Percentiles rank a stretch among this genome's conserved stretches.
phyloP scores from a whole-genome alignment of 2,888 invertebrate genomes.

The Agrotis exclamationis region DNA sequence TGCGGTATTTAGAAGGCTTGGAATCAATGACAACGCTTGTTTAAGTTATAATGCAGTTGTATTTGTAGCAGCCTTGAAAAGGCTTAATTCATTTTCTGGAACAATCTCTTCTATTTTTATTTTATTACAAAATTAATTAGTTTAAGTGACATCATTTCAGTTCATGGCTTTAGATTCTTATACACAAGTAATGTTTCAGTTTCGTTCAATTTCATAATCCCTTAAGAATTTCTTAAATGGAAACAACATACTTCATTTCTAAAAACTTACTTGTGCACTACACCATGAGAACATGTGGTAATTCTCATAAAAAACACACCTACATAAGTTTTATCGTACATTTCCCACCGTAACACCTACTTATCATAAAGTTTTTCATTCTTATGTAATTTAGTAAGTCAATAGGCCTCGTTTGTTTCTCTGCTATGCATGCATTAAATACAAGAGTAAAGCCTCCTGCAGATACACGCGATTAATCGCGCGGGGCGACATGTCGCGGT shows the following conservation, averaged over 20 bases:
- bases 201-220: neutral
- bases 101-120: no score
- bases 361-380: constrained; percentile 46
- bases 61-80: neutral
- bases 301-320: constrained; percentile 36
- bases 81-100: neutral
- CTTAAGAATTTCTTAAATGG: neutral
- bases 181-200: neutral
- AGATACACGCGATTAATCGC: no score
- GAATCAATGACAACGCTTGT: constrained; percentile 43
- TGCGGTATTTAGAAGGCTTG: constrained; percentile 55
- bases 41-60: constrained; percentile 9
- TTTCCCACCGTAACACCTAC: constrained; percentile 54
- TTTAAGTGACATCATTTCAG: neutral
- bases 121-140: no score
- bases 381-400: constrained; percentile 60
- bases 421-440: constrained; percentile 2
- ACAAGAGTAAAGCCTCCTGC: no score
- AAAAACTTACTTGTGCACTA: constrained; percentile 20
- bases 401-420: constrained; percentile 47
- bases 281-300: constrained; percentile 51
- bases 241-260: neutral
- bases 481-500: no score
- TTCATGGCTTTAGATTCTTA: neutral
- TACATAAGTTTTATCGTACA: constrained; percentile 3